Base-by-base conservation (phyloP, 2,113 vertebrate species). In the Ophiodon elongatus region DNA sequence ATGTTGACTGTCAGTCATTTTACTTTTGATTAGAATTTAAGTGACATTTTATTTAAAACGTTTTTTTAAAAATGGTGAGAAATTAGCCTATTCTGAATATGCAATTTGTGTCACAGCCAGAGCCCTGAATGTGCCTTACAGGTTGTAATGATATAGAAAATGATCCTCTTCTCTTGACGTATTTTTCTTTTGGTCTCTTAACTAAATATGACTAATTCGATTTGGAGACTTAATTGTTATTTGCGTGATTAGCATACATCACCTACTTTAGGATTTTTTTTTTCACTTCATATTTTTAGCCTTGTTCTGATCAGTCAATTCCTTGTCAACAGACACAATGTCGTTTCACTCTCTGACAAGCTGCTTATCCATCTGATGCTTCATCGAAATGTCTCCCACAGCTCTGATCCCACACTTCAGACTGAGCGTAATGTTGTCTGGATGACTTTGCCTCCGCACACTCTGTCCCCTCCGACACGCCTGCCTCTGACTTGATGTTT, bases 1-100 rank as follows among this genome's bases (percentile, higher is more conserved):
- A 54, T 59, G 56, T 76, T 65, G 59, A 73, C 80, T 91, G 88
- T 85, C 91, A 90, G 37, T 91, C 88, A 90, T 74, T 84, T 87
- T 76, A 52, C 70, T 88, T 90, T 85, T 84, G 63, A 79, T 85
- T 89, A 67, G 7, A 72, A 63, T 81, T 85, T 73, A 84, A 90
- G 85, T 86, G 14, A 41, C 37, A 67, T 80, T 80, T 72, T 41
- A 0, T 77, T 10, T 4, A 69, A 75, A 79, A 57, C 33, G n/a
- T n/a, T n/a, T n/a, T n/a, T n/a, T n/a, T 14, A 19, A 37, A 52
- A 27, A 54, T 43, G 15, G 27, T 47, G 27, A 52, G 17, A 71
- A 73, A 76, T 29, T 35, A 39, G 25, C 11, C 50, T 52, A 1
- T 27, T 63, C 75, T 45, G 60, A 57, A 15, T 68, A 0, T 6